These are phyloP conservation scores for Oryctolagus cuniculus DNA, from an alignment of 2,113 vertebrate genomes.

Conservation along the genomic window DNA sequence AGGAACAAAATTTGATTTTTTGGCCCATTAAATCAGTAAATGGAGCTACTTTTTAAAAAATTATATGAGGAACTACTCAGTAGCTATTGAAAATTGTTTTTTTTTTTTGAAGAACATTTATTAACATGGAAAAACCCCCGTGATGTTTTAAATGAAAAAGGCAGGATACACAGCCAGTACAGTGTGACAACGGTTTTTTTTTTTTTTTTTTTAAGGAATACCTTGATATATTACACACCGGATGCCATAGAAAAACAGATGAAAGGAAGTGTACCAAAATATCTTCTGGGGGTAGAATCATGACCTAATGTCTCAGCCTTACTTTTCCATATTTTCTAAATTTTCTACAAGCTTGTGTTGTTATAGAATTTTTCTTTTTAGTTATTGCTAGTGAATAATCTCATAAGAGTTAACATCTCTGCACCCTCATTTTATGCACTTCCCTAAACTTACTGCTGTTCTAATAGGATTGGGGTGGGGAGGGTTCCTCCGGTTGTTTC, in stretches of 20 bases:
- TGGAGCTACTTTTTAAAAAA: slow-evolving; percentile 30
- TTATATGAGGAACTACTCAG: not conserved
- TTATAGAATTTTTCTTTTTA: not conserved
- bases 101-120: not conserved
- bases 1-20: slow-evolving; percentile 50
- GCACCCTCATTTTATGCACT: not conserved
- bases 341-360: not conserved
- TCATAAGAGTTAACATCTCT: not conserved
- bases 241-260: not conserved
- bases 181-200: not conserved
- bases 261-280: not conserved
- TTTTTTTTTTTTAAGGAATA: not conserved
- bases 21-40: slow-evolving; percentile 31
- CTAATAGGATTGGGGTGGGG: not conserved
- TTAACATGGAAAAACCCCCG: not conserved
- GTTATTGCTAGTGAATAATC: not conserved
- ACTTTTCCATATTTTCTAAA: not conserved
- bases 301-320: not conserved
- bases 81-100: not conserved
- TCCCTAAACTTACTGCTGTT: not conserved
- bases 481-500: not conserved
- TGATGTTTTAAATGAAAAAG: not conserved
- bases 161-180: not conserved
- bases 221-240: not conserved
- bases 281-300: not conserved